Evolutionary conservation across 2,113 vertebrate species (phyloP).

Genomic region (Lycocorax pyrrhopterus): DNA sequence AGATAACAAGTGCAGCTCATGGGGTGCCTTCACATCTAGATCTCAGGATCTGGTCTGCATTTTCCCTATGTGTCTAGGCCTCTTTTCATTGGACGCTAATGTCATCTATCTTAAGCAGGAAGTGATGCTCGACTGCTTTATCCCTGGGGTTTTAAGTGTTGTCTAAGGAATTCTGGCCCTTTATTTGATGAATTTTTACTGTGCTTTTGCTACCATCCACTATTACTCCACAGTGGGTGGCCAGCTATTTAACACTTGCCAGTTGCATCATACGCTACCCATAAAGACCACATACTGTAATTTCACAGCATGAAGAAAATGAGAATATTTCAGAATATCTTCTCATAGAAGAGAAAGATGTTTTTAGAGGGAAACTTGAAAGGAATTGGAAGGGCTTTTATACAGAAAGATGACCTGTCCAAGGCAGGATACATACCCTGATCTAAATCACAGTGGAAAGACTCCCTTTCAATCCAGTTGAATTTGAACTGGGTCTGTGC

Average conservation of each 20-base stretch:
- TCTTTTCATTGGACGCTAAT: conserved; percentile 39
- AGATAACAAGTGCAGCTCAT: conserved; percentile 47
- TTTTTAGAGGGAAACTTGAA: neutral
- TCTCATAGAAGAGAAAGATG: neutral
- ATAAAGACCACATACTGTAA: conserved; percentile 29
- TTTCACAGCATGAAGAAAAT: conserved; percentile 25
- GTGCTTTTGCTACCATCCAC: conserved; percentile 44
- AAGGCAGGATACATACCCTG: neutral
- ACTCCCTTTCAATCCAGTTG: neutral
- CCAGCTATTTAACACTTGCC: conserved; percentile 46
- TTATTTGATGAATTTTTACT: conserved; percentile 56
- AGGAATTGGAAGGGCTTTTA: neutral
- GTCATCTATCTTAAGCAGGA: conserved; percentile 67
- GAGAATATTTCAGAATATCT: conserved; percentile 27
- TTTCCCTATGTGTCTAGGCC: neutral
- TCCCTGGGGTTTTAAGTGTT: conserved; percentile 61
- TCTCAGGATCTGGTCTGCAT: neutral
- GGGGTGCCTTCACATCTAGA: neutral
- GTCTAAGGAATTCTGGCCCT: conserved; percentile 60
- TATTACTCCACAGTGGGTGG: conserved; percentile 55
- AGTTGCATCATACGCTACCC: conserved; percentile 27
- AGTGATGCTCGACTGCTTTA: conserved; percentile 69
- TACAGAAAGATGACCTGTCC: neutral
- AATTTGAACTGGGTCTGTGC: neutral
- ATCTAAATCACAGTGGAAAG: neutral